Evolutionary conservation across 1,140 invertebrate genomes (phyloP), one percentile per base, ranked within the genome.

Genomic region (Ceratosolen solmsi): DNA sequence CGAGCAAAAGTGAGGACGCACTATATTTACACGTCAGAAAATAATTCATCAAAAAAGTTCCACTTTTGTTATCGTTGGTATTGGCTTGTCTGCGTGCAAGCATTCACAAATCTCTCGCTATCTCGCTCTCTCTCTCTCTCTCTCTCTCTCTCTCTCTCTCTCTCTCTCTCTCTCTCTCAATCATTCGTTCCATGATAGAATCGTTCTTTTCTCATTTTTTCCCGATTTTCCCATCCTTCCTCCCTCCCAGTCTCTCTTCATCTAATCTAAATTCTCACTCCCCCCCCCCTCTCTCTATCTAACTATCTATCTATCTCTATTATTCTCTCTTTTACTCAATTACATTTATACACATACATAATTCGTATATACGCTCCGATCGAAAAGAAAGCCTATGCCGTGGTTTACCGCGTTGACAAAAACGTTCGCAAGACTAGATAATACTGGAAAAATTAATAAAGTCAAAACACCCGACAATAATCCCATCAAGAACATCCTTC

Each of bases 391-490:
- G 82, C 77, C 74, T 80, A 83, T 79, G 80, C 71, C 78, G 41
- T 80, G 72, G 70, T 72, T 80, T 74, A 80, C 68, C 86, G 87
- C 88, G 87, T 89, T 87, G 88, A 89, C 87, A 87, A 89, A 83
- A 89, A 89, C 88, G 86, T 89, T 89, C 89, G 87, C 89, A 89
- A 90, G 90, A 91, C 90, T 91, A 91, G 90, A 91, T 91, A 90
- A 90, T 91, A 91, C 90, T 90, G 90, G 89, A 91, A 91, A 88
- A 89, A 87, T 89, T 86, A 90, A 88, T 88, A 88, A 89, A 89
- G 88, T 89, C 86, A 88, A 89, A 87, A 89, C 85, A 85, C 83
- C 83, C 86, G 85, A 86, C 85, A 83, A 86, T 86, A 88, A 87
- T 85, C 83, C 86, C 80, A n/a, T 82, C 74, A 71, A 56, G 72